Evolutionary conservation across 2,113 vertebrate genomes (phyloP), one percentile per base, ranked within the genome.

Genomic region (Rhineura floridana): DNA sequence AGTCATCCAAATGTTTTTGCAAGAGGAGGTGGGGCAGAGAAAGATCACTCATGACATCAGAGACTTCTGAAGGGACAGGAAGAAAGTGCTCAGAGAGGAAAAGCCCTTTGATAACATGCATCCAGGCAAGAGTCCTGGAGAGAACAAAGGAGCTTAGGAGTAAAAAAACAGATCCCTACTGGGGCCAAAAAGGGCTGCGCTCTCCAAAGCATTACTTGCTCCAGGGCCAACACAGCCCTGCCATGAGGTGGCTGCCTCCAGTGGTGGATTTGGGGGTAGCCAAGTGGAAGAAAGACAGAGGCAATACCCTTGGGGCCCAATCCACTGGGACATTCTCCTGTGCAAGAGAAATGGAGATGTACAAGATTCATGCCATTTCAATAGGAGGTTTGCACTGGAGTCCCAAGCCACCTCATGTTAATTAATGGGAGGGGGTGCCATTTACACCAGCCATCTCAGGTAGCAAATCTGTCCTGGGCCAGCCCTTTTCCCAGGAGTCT

Each of bases 151-250:
- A 28, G 42, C 4, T 25, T 39, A 6, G 44, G 10, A 33, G 76
- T 4, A 13, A 30, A 23, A 30, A 17, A 78, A 21, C 28, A 33
- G 46, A 13, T 30, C 5, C 25, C 44, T n/a, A n/a, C n/a, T 13
- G 2, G 5, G 17, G 59, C 13, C 6, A 0, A 0, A 0, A 0
- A 6, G 19, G 8, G 25, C 3, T 13, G 1, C 39, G 0, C 36
- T 21, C 7, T 3, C 6, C 80, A 42, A 23, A 15, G 76, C 76
- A 33, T 13, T 30, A n/a, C n/a, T n/a, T 48, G 55, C 21, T 44
- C 52, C 21, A 13, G 36, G 80, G 33, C 52, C 36, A 30, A 50
- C 46, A 12, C 33, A 2, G n/a, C 36, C 70, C 33, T 17, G n/a
- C 3, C n/a, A 17, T 10, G 70, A 72, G 70, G n/a, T 17, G 6